Evolutionary conservation across 1,140 invertebrate species (phyloP).

Genomic region (Megalopta genalis): DNA sequence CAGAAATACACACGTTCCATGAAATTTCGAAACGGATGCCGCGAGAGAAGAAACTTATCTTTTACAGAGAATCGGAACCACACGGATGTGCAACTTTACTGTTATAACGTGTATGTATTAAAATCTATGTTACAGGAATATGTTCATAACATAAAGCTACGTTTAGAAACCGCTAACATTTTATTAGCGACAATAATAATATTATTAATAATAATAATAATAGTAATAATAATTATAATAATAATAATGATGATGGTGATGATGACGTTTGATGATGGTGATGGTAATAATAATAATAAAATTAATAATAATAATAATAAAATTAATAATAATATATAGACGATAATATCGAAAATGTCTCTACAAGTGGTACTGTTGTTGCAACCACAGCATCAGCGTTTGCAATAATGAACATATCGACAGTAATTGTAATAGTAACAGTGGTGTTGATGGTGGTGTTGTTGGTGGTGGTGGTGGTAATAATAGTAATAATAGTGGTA

Average conservation of each 20-base stretch:
- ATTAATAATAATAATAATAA: neutral
- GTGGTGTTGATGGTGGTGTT: slow-evolving; percentile 13
- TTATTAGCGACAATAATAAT: slow-evolving; percentile 45
- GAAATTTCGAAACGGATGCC: neutral
- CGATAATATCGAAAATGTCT: slow-evolving; percentile 11
- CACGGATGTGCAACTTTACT: slow-evolving; percentile 41
- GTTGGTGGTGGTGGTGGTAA: slow-evolving; percentile 50
- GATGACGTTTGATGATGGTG: too few species aligned
- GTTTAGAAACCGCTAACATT: slow-evolving; percentile 59
- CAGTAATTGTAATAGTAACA: neutral
- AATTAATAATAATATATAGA: neutral
- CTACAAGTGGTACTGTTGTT: slow-evolving; percentile 25
- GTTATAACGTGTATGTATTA: slow-evolving; percentile 45
- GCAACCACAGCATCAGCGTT: slow-evolving; percentile 33
- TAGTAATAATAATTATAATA: neutral
- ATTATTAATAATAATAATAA: slow-evolving; percentile 40
- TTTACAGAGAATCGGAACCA: slow-evolving; percentile 48
- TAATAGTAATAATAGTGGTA: slow-evolving; percentile 49
- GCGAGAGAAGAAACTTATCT: slow-evolving; percentile 33
- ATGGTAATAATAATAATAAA: neutral
- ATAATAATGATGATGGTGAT: too few species aligned
- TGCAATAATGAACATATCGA: slow-evolving; percentile 45
- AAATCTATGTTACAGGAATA: slow-evolving; percentile 68
- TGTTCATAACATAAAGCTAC: slow-evolving; percentile 58
- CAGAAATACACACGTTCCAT: too few species aligned